A percentile compares a stretch with the other conserved stretches of the same genome.
Evolutionary conservation across 2,113 vertebrate species (phyloP).

Genomic region (Meleagris gallopavo): DNA sequence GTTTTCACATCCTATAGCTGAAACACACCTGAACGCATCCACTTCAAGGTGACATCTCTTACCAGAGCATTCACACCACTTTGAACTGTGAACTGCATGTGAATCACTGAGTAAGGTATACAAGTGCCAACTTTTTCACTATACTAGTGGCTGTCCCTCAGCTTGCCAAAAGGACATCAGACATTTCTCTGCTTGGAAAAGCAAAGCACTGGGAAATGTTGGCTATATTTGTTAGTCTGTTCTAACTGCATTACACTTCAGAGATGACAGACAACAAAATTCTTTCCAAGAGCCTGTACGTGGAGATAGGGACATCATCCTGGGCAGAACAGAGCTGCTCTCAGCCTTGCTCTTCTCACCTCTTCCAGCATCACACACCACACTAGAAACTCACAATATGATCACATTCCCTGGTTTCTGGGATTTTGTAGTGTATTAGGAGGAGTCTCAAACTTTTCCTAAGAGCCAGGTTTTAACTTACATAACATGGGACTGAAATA

Average conservation of each 20-base stretch:
- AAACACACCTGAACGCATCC: neutral
- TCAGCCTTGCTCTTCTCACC: neutral
- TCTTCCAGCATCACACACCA: neutral
- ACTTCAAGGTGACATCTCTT: neutral
- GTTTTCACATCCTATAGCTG: neutral
- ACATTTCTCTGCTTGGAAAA: neutral
- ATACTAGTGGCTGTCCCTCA: neutral
- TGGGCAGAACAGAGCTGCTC: neutral
- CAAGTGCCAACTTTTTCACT: neutral
- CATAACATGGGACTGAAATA: neutral
- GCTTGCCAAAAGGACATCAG: neutral
- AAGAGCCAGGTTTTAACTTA: neutral
- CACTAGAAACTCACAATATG: neutral
- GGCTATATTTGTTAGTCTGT: neutral
- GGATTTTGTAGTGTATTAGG: neutral
- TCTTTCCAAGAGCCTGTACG: neutral
- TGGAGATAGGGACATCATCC: neutral
- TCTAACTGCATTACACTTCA: neutral
- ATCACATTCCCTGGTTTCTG: neutral
- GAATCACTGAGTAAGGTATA: neutral
- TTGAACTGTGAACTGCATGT: neutral
- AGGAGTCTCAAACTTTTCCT: neutral
- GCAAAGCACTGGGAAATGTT: accelerated
- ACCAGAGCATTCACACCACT: neutral
- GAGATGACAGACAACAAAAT: neutral